Percentiles rank a stretch among this genome's conserved stretches.
Conservation (phyloP, 2,888 invertebrate genomes). For the Tipula vernalis region DNA sequence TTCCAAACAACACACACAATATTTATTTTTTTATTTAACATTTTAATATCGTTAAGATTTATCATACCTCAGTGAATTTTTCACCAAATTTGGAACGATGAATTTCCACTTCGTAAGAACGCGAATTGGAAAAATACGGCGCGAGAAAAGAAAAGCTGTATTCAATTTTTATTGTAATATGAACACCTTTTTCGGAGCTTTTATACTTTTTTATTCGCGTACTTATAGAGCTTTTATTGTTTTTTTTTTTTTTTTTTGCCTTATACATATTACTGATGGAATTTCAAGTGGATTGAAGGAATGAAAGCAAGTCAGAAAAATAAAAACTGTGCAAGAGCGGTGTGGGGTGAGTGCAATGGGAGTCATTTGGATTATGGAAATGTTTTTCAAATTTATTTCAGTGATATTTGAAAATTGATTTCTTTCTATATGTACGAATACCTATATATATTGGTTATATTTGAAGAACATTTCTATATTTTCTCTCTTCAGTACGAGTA, state of each 20-base stretch:
- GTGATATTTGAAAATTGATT: constrained; percentile 4
- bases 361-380: not conserved
- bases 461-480: not conserved
- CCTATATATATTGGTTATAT: not conserved
- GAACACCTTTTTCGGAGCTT: not conserved
- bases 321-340: not conserved
- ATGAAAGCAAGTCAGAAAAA: not conserved
- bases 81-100: not conserved
- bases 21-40: not conserved
- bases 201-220: not conserved
- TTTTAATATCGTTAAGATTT: constrained; percentile 4
- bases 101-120: not conserved
- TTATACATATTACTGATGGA: not conserved
- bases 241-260: not conserved
- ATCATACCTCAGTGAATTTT: not conserved
- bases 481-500: not conserved
- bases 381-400: not conserved
- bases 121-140: not conserved
- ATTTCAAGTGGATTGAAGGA: not conserved
- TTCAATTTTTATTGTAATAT: not conserved
- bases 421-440: not conserved
- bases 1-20: not conserved
- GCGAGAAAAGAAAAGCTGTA: not conserved
- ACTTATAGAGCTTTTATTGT: not conserved
- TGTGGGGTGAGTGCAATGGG: not conserved